Evolutionary conservation across 2,797 vertebrate genomes (phyloP), one percentile per base, ranked within the genome.

Genomic region (Prunella strophiata): DNA sequence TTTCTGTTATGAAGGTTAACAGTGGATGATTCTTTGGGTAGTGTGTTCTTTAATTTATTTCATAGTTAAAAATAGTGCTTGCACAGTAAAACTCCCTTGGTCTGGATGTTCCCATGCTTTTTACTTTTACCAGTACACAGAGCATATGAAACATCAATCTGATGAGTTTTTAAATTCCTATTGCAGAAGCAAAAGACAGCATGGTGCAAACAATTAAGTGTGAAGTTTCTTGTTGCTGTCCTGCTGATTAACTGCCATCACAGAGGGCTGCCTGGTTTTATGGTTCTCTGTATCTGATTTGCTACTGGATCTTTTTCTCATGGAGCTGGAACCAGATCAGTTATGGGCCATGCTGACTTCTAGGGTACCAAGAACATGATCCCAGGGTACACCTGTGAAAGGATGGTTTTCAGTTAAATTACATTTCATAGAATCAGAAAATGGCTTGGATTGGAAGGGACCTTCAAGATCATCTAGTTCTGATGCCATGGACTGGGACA

Each of bases 261-360:
- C 17, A 45, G 45, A 71, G 45, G 23, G 11, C 16, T 51, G 6
- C 0, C 0, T 55, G 9, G 10, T 40, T 67, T 23, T 71, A 19
- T 3, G 3, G 32, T 52, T 50, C 36, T 71, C 38, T 22, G 34
- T 63, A 47, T 14, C 21, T 8, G 40, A n/a, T 78, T 81, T 75
- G 30, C 11, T 58, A 0, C 16, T 42, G 23, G 26, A 11, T 51
- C 18, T 88, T 62, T 84, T 32, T 30, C 50, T 67, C 17, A 21
- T 9, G 26, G 26, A 68, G 13, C 10, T 84, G 51, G 18, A 57
- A 13, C 42, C 48, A 73, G 19, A 29, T 58, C 29, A 34, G 6
- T 42, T 79, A 13, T 5, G 13, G 27, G 10, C 63, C 3, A 7
- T 66, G 16, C 29, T 63, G 63, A 57, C 32, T 82, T 59, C n/a